Evolutionary conservation across 2,888 invertebrate species (phyloP).

Genomic region (Rotaria sp.): DNA sequence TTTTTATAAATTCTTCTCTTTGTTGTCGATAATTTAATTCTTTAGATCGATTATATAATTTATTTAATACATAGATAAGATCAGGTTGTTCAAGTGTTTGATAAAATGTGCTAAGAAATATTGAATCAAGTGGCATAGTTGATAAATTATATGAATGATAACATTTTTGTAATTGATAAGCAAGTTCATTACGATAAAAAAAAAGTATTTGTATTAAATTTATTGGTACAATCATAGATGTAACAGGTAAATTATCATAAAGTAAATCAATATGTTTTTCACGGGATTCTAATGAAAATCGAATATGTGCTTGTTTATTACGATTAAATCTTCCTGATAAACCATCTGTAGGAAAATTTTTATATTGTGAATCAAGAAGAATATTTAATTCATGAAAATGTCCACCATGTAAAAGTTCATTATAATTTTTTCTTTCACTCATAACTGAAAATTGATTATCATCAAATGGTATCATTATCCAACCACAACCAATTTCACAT

Average conservation of each 20-base stretch:
- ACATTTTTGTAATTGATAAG: neutral
- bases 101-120: conserved; percentile 8
- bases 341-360: neutral
- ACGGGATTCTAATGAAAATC: neutral
- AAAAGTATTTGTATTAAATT: neutral
- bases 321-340: neutral
- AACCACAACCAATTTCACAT: conserved; percentile 10
- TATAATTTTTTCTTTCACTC: neutral
- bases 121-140: neutral
- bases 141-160: neutral
- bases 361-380: neutral
- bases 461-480: neutral
- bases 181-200: neutral
- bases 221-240: neutral
- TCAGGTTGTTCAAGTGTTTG: neutral
- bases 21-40: neutral
- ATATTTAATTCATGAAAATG: neutral
- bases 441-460: neutral
- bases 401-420: conserved; percentile 4
- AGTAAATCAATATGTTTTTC: neutral
- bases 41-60: neutral
- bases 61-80: neutral
- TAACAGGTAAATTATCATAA: neutral
- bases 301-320: neutral
- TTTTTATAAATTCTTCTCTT: neutral